Percentiles rank a stretch among this genome's conserved stretches.
Conservation (phyloP, 2,888 invertebrate genomes). For the Spisula solida region DNA sequence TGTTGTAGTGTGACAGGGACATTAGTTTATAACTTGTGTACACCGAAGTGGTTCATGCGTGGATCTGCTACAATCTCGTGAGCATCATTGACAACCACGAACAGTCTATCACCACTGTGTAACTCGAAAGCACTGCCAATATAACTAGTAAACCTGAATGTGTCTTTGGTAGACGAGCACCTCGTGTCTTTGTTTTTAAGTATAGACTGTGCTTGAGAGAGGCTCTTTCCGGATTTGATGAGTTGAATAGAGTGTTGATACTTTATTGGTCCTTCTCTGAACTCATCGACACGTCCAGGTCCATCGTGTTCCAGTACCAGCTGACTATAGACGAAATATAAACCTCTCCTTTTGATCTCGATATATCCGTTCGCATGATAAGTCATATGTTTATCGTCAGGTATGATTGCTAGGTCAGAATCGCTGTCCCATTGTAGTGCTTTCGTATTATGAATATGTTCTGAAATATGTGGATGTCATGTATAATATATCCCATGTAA, state of each 20-base stretch:
- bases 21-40: constrained; percentile 45
- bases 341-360: constrained; percentile 35
- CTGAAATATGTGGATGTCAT: background rate
- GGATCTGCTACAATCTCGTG: constrained; percentile 38
- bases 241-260: constrained; percentile 26
- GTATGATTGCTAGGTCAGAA: constrained; percentile 6
- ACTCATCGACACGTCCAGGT: background rate
- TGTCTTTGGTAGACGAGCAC: background rate
- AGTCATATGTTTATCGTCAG: background rate
- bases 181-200: background rate
- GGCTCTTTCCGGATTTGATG: background rate
- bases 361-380: constrained; percentile 32
- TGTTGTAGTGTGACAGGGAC: no score
- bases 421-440: constrained; percentile 21
- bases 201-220: background rate
- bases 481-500: no score
- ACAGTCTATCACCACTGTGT: constrained; percentile 40
- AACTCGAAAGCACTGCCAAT: constrained; percentile 45
- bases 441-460: constrained; percentile 2
- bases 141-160: constrained; percentile 30
- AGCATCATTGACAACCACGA: constrained; percentile 32
- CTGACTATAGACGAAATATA: constrained; percentile 43
- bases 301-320: constrained; percentile 12
- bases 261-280: background rate
- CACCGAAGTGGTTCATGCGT: constrained; percentile 56